phyloP scores from a whole-genome alignment of 2,113 vertebrate genomes.

The Phaethon lepturus region DNA sequence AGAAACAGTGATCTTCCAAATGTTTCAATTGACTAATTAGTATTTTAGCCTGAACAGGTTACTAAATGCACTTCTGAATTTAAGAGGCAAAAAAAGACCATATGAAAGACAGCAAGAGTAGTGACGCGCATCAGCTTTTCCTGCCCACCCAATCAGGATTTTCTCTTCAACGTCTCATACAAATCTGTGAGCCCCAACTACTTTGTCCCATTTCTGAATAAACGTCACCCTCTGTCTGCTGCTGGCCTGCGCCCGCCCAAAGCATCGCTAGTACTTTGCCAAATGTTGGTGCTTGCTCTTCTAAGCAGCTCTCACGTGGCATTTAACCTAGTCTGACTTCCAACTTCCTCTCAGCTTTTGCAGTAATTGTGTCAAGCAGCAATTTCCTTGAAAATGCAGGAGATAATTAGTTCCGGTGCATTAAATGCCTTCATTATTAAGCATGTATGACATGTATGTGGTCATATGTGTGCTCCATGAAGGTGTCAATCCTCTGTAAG shows the following conservation, averaged over 20 bases:
- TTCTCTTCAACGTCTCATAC: background rate
- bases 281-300: background rate
- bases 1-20: background rate
- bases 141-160: background rate
- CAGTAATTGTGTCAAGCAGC: background rate
- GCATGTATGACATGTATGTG: background rate
- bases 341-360: background rate
- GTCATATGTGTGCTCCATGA: background rate
- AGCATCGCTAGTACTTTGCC: background rate
- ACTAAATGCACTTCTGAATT: background rate
- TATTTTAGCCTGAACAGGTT: background rate
- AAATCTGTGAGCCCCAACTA: rapidly evolving
- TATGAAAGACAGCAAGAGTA: background rate
- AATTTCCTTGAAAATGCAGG: background rate
- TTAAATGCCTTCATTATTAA: background rate
- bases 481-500: rapidly evolving
- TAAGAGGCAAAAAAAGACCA: background rate
- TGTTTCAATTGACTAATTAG: background rate
- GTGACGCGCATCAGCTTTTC: background rate
- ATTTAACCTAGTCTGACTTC: background rate
- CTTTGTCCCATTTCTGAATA: background rate
- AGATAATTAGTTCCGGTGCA: background rate
- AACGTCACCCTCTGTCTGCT: rapidly evolving
- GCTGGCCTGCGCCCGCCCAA: background rate
- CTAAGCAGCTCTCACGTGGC: background rate